Evolutionary conservation across 1,140 invertebrate species (phyloP).

Genomic region (Atopsyche davidsoni): DNA sequence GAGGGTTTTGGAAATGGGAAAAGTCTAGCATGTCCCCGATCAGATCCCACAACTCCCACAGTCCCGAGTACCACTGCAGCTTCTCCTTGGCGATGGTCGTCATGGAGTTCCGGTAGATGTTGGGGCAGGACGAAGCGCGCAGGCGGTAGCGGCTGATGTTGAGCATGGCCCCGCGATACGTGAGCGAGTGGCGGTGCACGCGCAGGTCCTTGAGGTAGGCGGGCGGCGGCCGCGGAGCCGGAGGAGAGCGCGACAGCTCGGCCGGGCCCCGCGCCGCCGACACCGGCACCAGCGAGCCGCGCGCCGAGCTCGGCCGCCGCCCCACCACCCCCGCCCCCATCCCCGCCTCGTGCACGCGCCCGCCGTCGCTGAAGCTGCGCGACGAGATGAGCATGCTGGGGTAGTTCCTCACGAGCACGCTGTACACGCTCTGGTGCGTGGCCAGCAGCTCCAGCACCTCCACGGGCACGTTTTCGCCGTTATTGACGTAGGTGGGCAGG

Average conservation of each 20-base stretch:
- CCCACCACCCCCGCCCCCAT: slow-evolving; percentile 32
- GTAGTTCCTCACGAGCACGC: slow-evolving; percentile 66
- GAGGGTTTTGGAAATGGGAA: slow-evolving; percentile 67
- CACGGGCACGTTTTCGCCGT: slow-evolving; percentile 66
- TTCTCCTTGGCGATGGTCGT: slow-evolving; percentile 78
- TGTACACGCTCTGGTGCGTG: slow-evolving; percentile 62
- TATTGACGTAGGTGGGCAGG: slow-evolving; percentile 74
- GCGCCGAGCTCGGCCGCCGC: slow-evolving; percentile 34
- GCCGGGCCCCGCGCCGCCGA: slow-evolving; percentile 31
- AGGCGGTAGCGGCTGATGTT: slow-evolving; percentile 76
- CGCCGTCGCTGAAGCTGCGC: slow-evolving; percentile 66
- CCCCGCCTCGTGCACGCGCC: slow-evolving; percentile 43
- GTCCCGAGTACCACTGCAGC: slow-evolving; percentile 62
- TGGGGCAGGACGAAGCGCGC: slow-evolving; percentile 77
- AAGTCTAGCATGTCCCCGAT: slow-evolving; percentile 72
- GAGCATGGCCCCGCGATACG: slow-evolving; percentile 79
- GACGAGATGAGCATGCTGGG: slow-evolving; percentile 64
- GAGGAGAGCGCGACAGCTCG: slow-evolving; percentile 31
- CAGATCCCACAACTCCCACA: slow-evolving; percentile 72
- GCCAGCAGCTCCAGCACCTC: slow-evolving; percentile 69
- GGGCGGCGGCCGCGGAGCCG: slow-evolving; percentile 46
- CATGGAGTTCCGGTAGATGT: slow-evolving; percentile 83
- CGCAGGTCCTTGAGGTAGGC: slow-evolving; percentile 64
- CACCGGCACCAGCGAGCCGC: slow-evolving; percentile 33
- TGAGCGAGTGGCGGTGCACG: slow-evolving; percentile 68